Evolutionary conservation across 2,797 vertebrate species (phyloP), one percentile per base, ranked within the genome.

Genomic region (Monodelphis domestica): DNA sequence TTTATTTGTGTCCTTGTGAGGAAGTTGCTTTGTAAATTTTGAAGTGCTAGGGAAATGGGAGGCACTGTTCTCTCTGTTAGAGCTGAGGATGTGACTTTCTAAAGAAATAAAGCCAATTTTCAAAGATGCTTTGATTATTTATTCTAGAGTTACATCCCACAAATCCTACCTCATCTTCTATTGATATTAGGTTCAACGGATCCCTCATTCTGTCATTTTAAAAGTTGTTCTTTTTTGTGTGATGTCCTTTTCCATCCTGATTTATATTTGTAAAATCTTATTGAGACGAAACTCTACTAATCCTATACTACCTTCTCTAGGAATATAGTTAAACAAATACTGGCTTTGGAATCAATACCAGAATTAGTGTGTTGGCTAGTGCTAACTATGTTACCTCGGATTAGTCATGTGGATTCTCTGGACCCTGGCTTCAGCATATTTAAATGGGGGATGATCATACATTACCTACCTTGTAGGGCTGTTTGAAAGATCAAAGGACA

Each of bases 81-180:
- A 78, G 3, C 21, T 45, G 70, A 78, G 38, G 26, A 9, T 26
- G 0, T 50, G 21, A 59, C 45, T 30, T 59, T n/a, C n/a, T 38
- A 84, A 89, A 89, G 87, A 70, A 88, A 91, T 59, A 84, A 56
- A 59, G 70, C 21, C 29, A 9, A 6, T 45, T 29, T 4, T 90
- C 38, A 38, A 24, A 2, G 51, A 0, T 88, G 92, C 33, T 90
- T 63, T 78, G 57, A 17, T 57, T 53, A 5, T 89, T 89, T 50
- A 51, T 30, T 87, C 59, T 56, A 93, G 15, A 51, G 26, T 24
- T 45, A 87, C 88, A 91, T 0, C 15, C 55, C 51, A 59, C 59
- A 92, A 54, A 53, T 91, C 55, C 15, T 90, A 88, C 89, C 91
- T 92, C 45, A 30, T 91, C 89, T 94, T 90, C 54, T 2, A 33